These are phyloP conservation scores for Drosophila athabasca DNA, from an alignment of 1,140 invertebrate genomes.

Conservation along the genomic window DNA sequence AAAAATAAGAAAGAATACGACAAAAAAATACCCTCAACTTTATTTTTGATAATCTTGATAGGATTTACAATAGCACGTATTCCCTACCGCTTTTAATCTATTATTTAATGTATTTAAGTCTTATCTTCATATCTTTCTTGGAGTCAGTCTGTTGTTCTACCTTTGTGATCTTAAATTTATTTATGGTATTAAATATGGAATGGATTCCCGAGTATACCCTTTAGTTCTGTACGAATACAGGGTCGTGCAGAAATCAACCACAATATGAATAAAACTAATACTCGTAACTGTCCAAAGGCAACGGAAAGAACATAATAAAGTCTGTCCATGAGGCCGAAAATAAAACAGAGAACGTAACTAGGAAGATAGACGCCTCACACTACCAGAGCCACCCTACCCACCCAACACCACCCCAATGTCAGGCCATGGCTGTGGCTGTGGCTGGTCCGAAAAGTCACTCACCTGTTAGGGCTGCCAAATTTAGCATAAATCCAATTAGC, in stretches of 20 bases:
- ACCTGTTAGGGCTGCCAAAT: constrained; percentile 76
- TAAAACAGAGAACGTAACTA: constrained; percentile 44
- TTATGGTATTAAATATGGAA: too few species aligned
- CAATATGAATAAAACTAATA: constrained; percentile 41
- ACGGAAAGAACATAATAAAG: constrained; percentile 40
- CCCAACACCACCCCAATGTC: constrained; percentile 10
- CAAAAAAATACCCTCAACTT: not conserved
- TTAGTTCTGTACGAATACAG: not conserved
- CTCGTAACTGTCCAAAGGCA: constrained; percentile 21
- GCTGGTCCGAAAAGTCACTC: constrained; percentile 33
- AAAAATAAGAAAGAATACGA: constrained; percentile 14
- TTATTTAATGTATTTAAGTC: too few species aligned
- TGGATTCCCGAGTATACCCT: too few species aligned
- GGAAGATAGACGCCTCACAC: constrained; percentile 5
- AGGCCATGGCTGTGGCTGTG: constrained; percentile 3
- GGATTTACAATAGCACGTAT: too few species aligned
- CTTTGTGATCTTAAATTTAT: too few species aligned
- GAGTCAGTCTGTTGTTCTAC: too few species aligned
- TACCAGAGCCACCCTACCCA: constrained; percentile 4
- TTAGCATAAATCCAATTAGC: constrained; percentile 74
- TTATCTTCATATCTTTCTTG: too few species aligned
- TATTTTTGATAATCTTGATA: too few species aligned
- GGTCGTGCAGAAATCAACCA: constrained; percentile 21
- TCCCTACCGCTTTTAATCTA: too few species aligned
- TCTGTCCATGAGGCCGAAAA: constrained; percentile 37